Percentiles rank a stretch among this genome's conserved stretches.
These are phyloP conservation scores for Saccopteryx leptura DNA, from an alignment of 2,113 vertebrate genomes.

Conservation along the genomic window DNA sequence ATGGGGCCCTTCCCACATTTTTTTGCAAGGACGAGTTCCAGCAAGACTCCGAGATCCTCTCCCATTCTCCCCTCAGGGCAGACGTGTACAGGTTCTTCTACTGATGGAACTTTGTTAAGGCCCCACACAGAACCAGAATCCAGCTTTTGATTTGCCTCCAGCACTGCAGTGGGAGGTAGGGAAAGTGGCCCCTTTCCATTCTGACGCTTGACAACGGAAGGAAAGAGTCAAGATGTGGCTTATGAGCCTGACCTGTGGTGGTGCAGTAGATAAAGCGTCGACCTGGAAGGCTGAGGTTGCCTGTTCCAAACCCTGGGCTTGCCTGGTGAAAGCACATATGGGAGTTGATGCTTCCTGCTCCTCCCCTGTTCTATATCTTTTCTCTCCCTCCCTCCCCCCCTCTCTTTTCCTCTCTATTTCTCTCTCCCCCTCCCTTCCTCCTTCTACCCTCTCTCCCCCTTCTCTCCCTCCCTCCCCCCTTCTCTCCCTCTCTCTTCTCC, in stretches of 20 bases:
- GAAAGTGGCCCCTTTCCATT: background rate
- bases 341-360: too few relatives aligned
- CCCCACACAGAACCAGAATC: background rate
- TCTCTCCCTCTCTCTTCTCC: too few relatives aligned
- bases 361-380: too few relatives aligned
- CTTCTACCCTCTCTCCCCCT: too few relatives aligned
- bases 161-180: background rate
- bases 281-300: too few relatives aligned
- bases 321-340: too few relatives aligned
- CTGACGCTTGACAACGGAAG: conserved; percentile 31
- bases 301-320: too few relatives aligned
- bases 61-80: conserved; percentile 17
- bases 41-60: conserved; percentile 62
- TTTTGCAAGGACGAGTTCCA: conserved; percentile 66
- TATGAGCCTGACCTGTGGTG: conserved; percentile 17
- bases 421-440: too few relatives aligned
- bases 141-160: background rate
- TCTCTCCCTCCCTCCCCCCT: too few relatives aligned
- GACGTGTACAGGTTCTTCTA: background rate
- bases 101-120: conserved; percentile 38
- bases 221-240: conserved; percentile 50
- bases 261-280: background rate
- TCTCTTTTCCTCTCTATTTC: too few relatives aligned
- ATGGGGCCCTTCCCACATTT: conserved; percentile 62
- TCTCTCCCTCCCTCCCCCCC: too few relatives aligned